Base-by-base conservation (phyloP, 2,888 invertebrate species). In the Nomada lathburiana region DNA sequence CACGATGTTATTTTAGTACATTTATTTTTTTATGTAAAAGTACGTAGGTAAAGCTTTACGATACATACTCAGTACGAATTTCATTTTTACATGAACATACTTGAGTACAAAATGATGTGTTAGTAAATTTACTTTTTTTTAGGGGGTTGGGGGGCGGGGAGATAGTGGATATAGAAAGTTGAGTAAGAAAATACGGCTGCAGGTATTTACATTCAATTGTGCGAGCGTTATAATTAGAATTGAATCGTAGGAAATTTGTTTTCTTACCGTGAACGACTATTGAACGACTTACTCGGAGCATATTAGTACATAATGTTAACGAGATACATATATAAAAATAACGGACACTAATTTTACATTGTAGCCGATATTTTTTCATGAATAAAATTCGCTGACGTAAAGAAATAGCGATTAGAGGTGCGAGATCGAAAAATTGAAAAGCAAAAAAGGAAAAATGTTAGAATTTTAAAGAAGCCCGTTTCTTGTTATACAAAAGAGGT, bases 361-460 rank as follows among this genome's bases (percentile, higher is more conserved):
- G 16, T 26, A 52, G n/a, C 52, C 59, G 52, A 59, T 79, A 79
- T 79, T 79, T 79, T 79, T 79, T 7, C 76, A 79, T 57, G 44
- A 36, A 57, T 69, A 57, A 76, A 63, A 52, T 44, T 63, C 11
- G n/a, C 20, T 20, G 13, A 69, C 55, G 26, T 23, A 57, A 68
- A 26, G 36, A 52, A 64, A 75, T 75, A 78, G 42, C 42, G 26
- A 7, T 1, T 76, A 50, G 18, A 55, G 47, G 50, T 57, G 50
- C n/a, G 26, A 64, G 36, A 67, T 53, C 13, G 53, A 55, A 3
- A 68, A 57, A 47, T 50, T 55, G 36, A 68, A 53, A 64, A 57
- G 18, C 3, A 63, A 50, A 62, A 52, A 63, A 42, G 53, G 53
- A 52, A 60, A 18, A 44, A 70, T 29, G 44, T 47, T 16, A 76